Evolutionary conservation across 2,113 vertebrate genomes (phyloP), one percentile per base, ranked within the genome.

Genomic region (Spilogale gracilis): DNA sequence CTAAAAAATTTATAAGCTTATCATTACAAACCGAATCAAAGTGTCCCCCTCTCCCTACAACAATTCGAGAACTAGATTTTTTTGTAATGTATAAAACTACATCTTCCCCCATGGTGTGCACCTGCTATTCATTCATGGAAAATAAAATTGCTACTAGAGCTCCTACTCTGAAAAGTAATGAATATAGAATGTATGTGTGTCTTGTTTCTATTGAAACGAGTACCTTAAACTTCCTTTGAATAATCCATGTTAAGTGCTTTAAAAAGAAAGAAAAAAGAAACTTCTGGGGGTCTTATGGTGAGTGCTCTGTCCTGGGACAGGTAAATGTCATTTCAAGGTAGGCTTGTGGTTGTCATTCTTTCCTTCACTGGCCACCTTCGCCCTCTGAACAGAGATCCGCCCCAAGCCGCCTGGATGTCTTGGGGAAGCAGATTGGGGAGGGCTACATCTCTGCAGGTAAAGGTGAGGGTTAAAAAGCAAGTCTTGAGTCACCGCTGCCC

Each of bases 131-230:
- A 91, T 21, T 38, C 50, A 61, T 93, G 63, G 76, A 61, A 91
- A 79, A 89, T 65, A 74, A 74, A 84, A 58, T 83, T 79, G 18
- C 54, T 80, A n/a, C 30, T 80, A 27, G 54, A 60, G 5, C n/a
- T 79, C 50, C 89, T 10, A 61, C 9, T 94, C 32, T 73, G 63
- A 21, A 94, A 90, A 71, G 21, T n/a, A 43, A 18, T 48, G 7
- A 78, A 63, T 81, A 48, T 1, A 52, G 48, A 76, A 9, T 56
- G 25, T 58, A 9, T 6, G 6, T 7, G 16, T 93, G 18, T 95
- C 52, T 83, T 48, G 20, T 45, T 96, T 96, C 25, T 89, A 61
- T 93, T 80, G 54, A 89, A 92, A 81, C 69, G 13, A 63, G 30
- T 80, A 12, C 18, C 30, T 76, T 71, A 56, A 80, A 30, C 25